A percentile compares a stretch with the other conserved stretches of the same genome.
Evolutionary conservation across 2,113 vertebrate species (phyloP).

Genomic region (Meriones unguiculatus): DNA sequence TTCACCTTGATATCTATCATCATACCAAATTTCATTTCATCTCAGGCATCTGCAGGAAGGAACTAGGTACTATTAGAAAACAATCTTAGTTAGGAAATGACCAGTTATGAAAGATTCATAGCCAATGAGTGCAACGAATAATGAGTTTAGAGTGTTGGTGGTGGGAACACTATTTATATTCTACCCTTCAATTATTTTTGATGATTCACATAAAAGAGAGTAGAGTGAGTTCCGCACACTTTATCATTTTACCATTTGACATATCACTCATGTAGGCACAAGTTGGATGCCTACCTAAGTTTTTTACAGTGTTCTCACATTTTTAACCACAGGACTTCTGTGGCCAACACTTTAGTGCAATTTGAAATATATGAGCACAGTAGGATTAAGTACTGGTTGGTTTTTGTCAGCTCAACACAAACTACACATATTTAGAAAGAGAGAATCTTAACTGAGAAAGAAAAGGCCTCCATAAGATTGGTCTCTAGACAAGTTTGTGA

Average conservation of each 20-base stretch:
- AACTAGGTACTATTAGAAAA: constrained; percentile 37
- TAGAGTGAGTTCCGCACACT: background rate
- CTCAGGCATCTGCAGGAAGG: background rate
- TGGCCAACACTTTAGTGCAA: background rate
- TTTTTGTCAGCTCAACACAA: background rate
- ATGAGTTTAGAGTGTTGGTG: background rate
- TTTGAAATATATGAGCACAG: background rate
- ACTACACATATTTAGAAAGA: background rate
- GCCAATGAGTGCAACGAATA: background rate
- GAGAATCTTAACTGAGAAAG: background rate
- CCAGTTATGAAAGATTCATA: background rate
- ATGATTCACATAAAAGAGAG: background rate
- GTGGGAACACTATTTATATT: background rate
- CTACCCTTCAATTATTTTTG: background rate
- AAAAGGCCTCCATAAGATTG: background rate
- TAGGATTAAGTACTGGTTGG: background rate
- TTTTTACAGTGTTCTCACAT: background rate
- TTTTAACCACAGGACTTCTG: background rate
- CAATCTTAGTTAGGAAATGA: background rate
- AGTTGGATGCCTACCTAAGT: background rate
- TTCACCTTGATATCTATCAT: background rate
- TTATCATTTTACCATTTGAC: background rate
- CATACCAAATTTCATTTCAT: constrained; percentile 17
- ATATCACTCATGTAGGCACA: background rate
- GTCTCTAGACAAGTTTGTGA: background rate